phyloP scores from a whole-genome alignment of 2,888 invertebrate genomes.

The Nemotelus nigrinus region DNA sequence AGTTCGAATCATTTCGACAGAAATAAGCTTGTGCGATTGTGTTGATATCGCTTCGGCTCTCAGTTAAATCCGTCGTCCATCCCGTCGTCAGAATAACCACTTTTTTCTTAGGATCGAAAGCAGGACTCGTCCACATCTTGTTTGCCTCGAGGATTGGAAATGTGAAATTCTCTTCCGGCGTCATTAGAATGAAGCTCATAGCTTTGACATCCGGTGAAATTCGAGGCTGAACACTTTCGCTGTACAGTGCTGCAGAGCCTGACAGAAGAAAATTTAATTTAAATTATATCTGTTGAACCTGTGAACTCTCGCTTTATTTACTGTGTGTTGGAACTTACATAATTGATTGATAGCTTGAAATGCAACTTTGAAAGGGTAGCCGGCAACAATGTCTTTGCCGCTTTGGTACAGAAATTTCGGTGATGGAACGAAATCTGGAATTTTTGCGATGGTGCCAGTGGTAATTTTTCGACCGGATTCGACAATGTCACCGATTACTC shows the following conservation, averaged over 20 bases:
- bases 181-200: constrained; percentile 60
- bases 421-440: constrained; percentile 50
- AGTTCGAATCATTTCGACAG: constrained; percentile 61
- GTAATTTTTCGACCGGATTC: constrained; percentile 17
- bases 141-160: constrained; percentile 58
- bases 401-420: constrained; percentile 56
- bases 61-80: constrained; percentile 61
- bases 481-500: background rate
- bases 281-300: background rate
- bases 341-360: constrained; percentile 58
- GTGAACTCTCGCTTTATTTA: background rate
- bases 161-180: constrained; percentile 56
- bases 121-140: constrained; percentile 59
- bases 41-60: constrained; percentile 56
- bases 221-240: constrained; percentile 56
- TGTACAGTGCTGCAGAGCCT: constrained; percentile 60
- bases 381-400: constrained; percentile 61
- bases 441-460: constrained; percentile 21
- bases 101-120: constrained; percentile 58
- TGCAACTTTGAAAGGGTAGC: constrained; percentile 61
- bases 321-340: constrained; percentile 56
- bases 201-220: constrained; percentile 58
- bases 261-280: background rate
- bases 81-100: constrained; percentile 62
- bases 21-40: constrained; percentile 59